These are phyloP conservation scores for Mesodorylaimus sp. DNA, from an alignment of 2,888 invertebrate species.

Conservation along the genomic window DNA sequence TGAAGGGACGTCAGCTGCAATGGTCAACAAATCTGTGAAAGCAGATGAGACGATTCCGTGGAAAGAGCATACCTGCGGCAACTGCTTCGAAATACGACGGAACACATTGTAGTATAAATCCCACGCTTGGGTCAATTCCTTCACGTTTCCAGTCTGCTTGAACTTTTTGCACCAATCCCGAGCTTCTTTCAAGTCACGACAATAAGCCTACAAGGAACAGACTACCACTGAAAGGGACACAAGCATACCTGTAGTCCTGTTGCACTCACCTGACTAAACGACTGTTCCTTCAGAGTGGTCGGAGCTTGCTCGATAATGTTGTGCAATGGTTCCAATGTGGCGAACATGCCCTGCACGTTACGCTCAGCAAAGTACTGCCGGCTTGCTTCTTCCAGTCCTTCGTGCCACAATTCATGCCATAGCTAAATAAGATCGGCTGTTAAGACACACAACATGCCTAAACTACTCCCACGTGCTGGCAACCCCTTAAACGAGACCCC, in stretches of 20 bases:
- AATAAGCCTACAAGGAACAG: slow-evolving; percentile 49
- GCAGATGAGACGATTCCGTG: background rate
- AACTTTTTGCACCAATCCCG: slow-evolving; percentile 85
- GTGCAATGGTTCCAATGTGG: slow-evolving; percentile 79
- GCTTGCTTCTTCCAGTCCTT: slow-evolving; percentile 66
- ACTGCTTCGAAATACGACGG: slow-evolving; percentile 77
- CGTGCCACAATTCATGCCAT: slow-evolving; percentile 99
- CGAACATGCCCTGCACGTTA: slow-evolving; percentile 89
- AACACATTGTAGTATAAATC: slow-evolving; percentile 97
- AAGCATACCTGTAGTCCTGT: background rate
- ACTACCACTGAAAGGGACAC: background rate
- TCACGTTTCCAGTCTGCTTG: slow-evolving; percentile 57
- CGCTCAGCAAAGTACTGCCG: slow-evolving; percentile 83
- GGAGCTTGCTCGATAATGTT: slow-evolving; percentile 80
- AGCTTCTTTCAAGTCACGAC: slow-evolving; percentile 77
- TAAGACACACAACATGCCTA: too few relatives aligned
- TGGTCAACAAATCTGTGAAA: background rate
- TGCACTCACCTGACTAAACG: slow-evolving; percentile 62
- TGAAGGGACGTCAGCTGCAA: slow-evolving; percentile 34
- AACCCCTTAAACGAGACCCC: too few relatives aligned
- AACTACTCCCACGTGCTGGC: too few relatives aligned
- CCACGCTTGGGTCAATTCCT: slow-evolving; percentile 95
- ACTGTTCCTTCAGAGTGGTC: slow-evolving; percentile 84
- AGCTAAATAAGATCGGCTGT: too few relatives aligned
- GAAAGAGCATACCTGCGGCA: slow-evolving; percentile 43